Evolutionary conservation across 2,797 vertebrate genomes (phyloP), one percentile per base, ranked within the genome.

Genomic region (Emys orbicularis): DNA sequence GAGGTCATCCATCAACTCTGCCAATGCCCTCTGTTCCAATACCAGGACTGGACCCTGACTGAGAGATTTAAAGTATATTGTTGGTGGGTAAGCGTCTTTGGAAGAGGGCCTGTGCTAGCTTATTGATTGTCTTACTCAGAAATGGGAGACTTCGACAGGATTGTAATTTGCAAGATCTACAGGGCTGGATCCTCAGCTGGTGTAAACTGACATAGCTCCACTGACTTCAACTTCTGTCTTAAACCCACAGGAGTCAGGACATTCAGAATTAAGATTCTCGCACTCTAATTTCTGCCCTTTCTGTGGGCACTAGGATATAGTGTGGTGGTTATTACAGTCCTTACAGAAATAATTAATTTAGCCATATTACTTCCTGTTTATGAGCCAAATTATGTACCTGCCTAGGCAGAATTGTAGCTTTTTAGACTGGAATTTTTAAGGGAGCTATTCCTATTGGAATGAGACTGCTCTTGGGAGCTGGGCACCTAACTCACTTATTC

Each of bases 351-450:
- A n/a, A 37, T 21, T n/a, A 21, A 68, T 37, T 21, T 37, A 21
- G n/a, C 19, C n/a, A 19, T 21, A n/a, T 68, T n/a, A 37, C 34
- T 37, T 5, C 18, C 61, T 37, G 8, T 68, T 68, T 37, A 8
- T 65, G n/a, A 68, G 61, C n/a, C n/a, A 68, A 61, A 13, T 61
- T 12, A 29, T 5, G 1, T 16, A 68, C 18, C 61, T 68, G 34
- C n/a, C 61, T 9, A 68, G 61, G 34, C 18, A 68, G 8, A 68
- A 37, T n/a, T 68, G 18, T 37, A 68, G 61, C 23, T 10, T 56
- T 79, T 92, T 92, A 89, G 19, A 8, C 8, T 90, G 44, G 49
- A 86, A 21, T 94, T 95, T 90, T 90, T 23, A 29, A 86, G 90
- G 44, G 53, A 86, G 5, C 49, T 34, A 15, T 85, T 23, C 7